Evolutionary conservation across 2,113 vertebrate genomes (phyloP), one percentile per base, ranked within the genome.

Genomic region (Microcebus tavaratra): DNA sequence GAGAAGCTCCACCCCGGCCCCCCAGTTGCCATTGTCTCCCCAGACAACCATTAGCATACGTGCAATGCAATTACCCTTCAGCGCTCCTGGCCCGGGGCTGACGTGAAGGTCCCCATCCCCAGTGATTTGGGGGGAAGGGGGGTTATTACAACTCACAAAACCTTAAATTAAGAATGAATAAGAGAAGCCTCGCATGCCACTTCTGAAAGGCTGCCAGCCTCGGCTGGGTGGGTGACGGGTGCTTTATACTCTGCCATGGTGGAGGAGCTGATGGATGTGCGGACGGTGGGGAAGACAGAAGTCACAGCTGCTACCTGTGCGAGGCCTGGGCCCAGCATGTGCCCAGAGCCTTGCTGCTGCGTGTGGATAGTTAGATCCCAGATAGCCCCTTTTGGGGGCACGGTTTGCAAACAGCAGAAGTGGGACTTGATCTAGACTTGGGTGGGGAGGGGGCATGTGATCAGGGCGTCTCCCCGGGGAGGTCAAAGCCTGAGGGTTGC

Each of bases 91-190:
- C 89, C 89, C 85, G 2, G 63, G 83, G 92, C 96, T 97, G 97
- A 96, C 90, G 27, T 4, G 45, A 92, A 86, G 95, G 90, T 65
- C 94, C 89, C 96, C 87, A 25, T 90, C 88, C 96, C 94, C 87
- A 29, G 95, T 93, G 97, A 98, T 96, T 84, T 91, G 89, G 96
- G 97, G 97, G 96, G 67, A 83, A 97, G 80, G 95, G 88, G 92
- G 94, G 87, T 97, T 94, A 98, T 97, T 97, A 97, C 95, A 88
- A 96, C 48, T 91, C 80, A 83, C 92, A 93, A 97, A 98, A 89
- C 96, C 97, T 95, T 95, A 97, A 93, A 98, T 97, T 97, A 97
- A 92, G 90, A 97, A 68, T 90, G 97, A 97, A 97, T 83, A 95
- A 93, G 93, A 91, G 91, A 68, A 86, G 92, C 36, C 29, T 89